These are phyloP conservation scores for Ptilodon capucinus DNA, from an alignment of 2,888 invertebrate genomes.

Conservation along the genomic window DNA sequence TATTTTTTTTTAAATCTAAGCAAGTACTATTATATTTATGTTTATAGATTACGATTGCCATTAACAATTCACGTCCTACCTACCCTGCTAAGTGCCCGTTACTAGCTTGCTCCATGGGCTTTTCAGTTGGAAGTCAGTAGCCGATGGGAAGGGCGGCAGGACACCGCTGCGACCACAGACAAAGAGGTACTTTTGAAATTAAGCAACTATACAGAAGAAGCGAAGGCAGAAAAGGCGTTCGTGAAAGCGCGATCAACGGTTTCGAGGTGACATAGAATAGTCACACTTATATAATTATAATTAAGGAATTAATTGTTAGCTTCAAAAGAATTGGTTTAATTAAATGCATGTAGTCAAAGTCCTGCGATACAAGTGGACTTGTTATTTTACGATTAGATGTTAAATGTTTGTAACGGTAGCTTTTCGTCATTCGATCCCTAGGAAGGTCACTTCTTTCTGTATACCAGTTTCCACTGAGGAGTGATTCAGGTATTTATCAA, in stretches of 20 bases:
- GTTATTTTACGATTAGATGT: conserved; percentile 56
- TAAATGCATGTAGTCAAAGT: conserved; percentile 64
- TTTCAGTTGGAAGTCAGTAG: conserved; percentile 74
- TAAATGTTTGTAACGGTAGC: conserved; percentile 63
- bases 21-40: background rate
- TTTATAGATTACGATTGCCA: conserved; percentile 28
- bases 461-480: conserved; percentile 75
- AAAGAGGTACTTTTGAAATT: conserved; percentile 78
- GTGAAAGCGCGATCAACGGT: conserved; percentile 46
- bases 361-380: conserved; percentile 50
- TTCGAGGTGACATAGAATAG: conserved; percentile 77
- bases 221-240: conserved; percentile 26
- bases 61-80: conserved; percentile 42
- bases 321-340: conserved; percentile 30
- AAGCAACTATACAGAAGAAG: conserved; percentile 49
- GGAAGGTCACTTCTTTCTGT: conserved; percentile 64
- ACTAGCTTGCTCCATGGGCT: conserved; percentile 78
- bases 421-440: conserved; percentile 60
- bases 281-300: conserved; percentile 43
- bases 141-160: conserved; percentile 53
- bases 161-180: conserved; percentile 35
- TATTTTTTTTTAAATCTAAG: background rate
- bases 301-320: conserved; percentile 43
- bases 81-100: conserved; percentile 50
- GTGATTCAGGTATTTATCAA: conserved; percentile 80